Evolutionary conservation across 2,113 vertebrate genomes (phyloP).

Genomic region (Vulpes ferrilata): DNA sequence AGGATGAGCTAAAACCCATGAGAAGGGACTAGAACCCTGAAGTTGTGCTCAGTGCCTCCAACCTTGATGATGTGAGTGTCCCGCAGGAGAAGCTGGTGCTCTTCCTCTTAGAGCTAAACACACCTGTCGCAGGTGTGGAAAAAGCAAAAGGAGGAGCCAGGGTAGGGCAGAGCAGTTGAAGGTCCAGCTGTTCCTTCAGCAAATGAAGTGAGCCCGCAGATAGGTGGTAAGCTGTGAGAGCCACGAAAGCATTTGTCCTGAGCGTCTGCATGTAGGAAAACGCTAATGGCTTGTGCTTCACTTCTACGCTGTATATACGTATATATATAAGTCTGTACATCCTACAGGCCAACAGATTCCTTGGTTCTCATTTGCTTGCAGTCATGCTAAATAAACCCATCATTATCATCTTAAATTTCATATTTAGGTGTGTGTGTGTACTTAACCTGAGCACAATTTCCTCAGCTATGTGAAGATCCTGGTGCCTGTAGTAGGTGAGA

Average conservation of each 20-base stretch:
- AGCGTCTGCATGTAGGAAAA: neutral
- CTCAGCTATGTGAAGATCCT: neutral
- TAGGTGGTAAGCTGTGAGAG: neutral
- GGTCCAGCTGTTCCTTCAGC: neutral
- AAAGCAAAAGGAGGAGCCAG: neutral
- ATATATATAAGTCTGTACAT: neutral
- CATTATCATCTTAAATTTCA: neutral
- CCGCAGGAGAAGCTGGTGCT: neutral
- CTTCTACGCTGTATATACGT: no score
- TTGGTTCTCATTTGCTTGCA: neutral
- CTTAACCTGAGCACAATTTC: neutral
- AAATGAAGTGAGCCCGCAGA: neutral
- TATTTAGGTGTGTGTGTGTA: no score
- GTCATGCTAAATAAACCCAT: neutral
- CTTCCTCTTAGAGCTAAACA: neutral
- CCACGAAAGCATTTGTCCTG: neutral
- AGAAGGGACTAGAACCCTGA: neutral
- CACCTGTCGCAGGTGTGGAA: neutral
- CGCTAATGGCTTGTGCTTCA: neutral
- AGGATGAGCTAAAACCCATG: neutral
- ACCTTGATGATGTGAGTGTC: neutral
- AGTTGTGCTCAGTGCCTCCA: neutral
- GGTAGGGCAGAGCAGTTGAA: neutral
- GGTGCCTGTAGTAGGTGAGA: neutral
- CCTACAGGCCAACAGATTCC: neutral